Percentiles rank a stretch among this genome's conserved stretches.
Conservation (phyloP, 2,888 invertebrate species). For the Molorchus minor region DNA sequence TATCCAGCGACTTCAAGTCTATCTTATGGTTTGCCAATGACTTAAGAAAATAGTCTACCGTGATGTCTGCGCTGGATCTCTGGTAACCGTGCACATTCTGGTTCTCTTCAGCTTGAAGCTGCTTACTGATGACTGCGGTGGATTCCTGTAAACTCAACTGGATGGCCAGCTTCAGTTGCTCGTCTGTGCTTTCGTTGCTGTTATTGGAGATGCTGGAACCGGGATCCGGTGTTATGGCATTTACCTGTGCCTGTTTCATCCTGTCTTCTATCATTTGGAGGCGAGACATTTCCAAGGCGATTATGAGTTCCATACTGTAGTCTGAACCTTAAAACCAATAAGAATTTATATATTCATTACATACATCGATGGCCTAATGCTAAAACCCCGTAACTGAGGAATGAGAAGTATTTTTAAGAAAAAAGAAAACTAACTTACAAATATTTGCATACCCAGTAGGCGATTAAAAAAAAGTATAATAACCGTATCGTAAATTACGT, state of each 20-base stretch:
- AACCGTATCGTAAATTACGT: too few species aligned
- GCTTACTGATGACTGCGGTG: conserved; percentile 48
- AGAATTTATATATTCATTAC: too few species aligned
- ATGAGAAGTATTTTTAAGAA: too few species aligned
- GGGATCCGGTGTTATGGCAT: conserved; percentile 53
- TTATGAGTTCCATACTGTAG: conserved; percentile 71
- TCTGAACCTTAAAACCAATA: conserved; percentile 62
- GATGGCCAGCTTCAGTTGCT: conserved; percentile 65
- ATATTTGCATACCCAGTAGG: too few species aligned
- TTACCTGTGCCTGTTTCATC: conserved; percentile 62
- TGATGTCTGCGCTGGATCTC: conserved; percentile 64
- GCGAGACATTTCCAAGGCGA: conserved; percentile 74
- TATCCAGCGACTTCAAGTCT: conserved; percentile 60
- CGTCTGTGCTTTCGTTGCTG: conserved; percentile 60
- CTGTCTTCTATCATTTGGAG: conserved; percentile 73
- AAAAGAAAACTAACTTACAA: too few species aligned
- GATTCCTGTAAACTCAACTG: conserved; percentile 65
- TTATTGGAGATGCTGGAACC: conserved; percentile 60
- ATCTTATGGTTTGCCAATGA: conserved; percentile 64
- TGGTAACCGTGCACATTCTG: conserved; percentile 39
- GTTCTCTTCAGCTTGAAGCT: conserved; percentile 33
- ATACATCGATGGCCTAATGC: too few species aligned
- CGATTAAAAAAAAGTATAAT: too few species aligned
- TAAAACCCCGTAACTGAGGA: too few species aligned
- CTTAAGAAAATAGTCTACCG: conserved; percentile 66